Evolutionary conservation across 2,113 vertebrate genomes (phyloP).

Genomic region (Oncorhynchus gorbuscha): DNA sequence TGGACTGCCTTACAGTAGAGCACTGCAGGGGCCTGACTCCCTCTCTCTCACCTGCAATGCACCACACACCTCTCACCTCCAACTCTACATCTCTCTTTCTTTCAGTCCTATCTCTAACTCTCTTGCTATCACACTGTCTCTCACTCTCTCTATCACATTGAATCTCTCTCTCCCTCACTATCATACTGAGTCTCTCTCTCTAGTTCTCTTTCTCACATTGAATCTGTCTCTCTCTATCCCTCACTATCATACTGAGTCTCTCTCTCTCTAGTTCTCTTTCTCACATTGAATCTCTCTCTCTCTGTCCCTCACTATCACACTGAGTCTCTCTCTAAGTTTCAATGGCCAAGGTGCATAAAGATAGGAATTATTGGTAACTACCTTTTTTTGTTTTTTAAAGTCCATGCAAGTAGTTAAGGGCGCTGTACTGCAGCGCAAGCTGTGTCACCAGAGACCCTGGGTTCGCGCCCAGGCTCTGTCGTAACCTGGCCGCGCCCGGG

Average conservation of each 20-base stretch:
- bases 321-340: too few relatives aligned
- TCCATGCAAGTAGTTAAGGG: too few relatives aligned
- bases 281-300: not conserved
- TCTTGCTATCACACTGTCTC: not conserved
- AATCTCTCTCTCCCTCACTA: not conserved
- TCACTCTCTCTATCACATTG: not conserved
- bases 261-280: not conserved
- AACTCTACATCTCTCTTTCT: constrained; percentile 56
- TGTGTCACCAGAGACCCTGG: too few relatives aligned
- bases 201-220: too few relatives aligned
- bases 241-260: not conserved
- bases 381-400: too few relatives aligned
- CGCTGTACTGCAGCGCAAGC: too few relatives aligned
- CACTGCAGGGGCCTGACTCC: constrained; percentile 57
- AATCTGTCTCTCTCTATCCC: not conserved
- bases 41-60: constrained; percentile 70
- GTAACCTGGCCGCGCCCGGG: too few relatives aligned
- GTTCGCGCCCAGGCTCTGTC: too few relatives aligned
- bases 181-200: too few relatives aligned
- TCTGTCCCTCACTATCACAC: not conserved
- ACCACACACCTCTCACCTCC: constrained; percentile 70
- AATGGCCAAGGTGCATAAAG: too few relatives aligned
- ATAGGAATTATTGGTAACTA: too few relatives aligned
- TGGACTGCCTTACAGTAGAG: constrained; percentile 50
- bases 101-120: constrained; percentile 9